Conservation (phyloP, 2,888 invertebrate genomes). For the Masnerella sp. region DNA sequence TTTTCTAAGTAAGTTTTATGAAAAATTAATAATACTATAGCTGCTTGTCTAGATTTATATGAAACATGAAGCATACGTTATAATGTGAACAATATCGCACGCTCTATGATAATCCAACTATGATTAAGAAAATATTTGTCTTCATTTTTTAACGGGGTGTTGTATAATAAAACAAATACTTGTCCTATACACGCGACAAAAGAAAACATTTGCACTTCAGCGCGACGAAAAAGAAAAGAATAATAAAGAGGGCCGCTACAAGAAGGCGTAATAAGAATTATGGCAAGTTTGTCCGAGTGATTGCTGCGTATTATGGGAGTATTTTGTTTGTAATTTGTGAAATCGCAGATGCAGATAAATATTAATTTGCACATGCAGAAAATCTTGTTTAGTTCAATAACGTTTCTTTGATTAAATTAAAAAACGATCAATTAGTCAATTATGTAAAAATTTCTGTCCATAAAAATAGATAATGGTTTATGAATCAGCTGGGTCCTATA, state of each 20-base stretch:
- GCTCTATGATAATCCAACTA: conserved; percentile 15
- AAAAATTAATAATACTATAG: too few species aligned
- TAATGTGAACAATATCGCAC: background rate
- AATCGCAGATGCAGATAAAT: too few species aligned
- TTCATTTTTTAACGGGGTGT: conserved; percentile 16
- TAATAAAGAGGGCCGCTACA: background rate
- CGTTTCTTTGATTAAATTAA: too few species aligned
- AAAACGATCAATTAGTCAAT: too few species aligned
- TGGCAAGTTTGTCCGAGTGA: background rate
- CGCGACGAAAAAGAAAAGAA: conserved; percentile 9
- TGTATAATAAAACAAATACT: conserved; percentile 41
- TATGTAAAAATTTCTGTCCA: too few species aligned
- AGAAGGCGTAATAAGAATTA: background rate
- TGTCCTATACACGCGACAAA: conserved; percentile 26
- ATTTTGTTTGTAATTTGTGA: background rate
- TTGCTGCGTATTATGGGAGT: background rate
- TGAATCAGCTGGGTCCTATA: too few species aligned
- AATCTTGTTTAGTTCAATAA: too few species aligned
- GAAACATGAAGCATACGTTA: background rate
- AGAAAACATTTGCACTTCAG: conserved; percentile 22
- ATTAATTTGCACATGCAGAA: too few species aligned
- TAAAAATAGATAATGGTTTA: too few species aligned
- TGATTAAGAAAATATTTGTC: conserved; percentile 40
- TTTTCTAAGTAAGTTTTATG: too few species aligned
- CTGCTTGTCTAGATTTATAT: too few species aligned